Base-by-base conservation (phyloP, 2,113 vertebrate species). In the Microcebus lehilahytsara region DNA sequence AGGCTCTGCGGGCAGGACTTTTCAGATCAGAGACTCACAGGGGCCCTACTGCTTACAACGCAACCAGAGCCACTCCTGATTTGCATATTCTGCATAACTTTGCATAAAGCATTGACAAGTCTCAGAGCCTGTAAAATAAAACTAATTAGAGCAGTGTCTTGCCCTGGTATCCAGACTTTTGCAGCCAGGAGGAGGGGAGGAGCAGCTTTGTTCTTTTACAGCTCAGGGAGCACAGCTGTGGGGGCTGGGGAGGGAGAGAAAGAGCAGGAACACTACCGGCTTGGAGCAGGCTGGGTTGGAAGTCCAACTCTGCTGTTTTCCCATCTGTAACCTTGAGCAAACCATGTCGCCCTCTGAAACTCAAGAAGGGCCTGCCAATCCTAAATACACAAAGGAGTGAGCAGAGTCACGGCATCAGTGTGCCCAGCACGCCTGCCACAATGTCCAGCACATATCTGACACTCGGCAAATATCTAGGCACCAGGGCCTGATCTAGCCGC, bases 61-160 rank as follows among this genome's bases (percentile, higher is more conserved):
- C 23, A 75, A 42, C 58, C 66, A 13, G 46, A 89, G 78, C 34
- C 20, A 7, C 79, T 69, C 37, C 32, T 64, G 60, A 93, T 98
- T 97, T 97, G 93, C 97, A 96, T 98, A 67, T 93, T 94, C 84
- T 95, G 96, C 97, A 97, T 97, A 97, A 95, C 75, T 98, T 97
- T 98, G 97, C 97, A 97, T 98, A 97, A 91, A 96, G 58, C 91
- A 95, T 42, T 92, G 93, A 93, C 96, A 95, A 93, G 71, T 90
- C 95, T 95, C 93, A 19, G 49, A 89, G 84, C 80, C 93, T 85
- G 25, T 90, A 89, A 95, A 93, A 92, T 69, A 89, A 89, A 94
- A 89, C 77, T 91, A 96, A 96, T 97, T 97, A 97, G 89, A 95
- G 66, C 79, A 49, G 51, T 10, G 2, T 67, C 84, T 86, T 87